Percentiles rank a stretch among this genome's conserved stretches.
phyloP scores from a whole-genome alignment of 2,113 vertebrate species.

The Lota lota region DNA sequence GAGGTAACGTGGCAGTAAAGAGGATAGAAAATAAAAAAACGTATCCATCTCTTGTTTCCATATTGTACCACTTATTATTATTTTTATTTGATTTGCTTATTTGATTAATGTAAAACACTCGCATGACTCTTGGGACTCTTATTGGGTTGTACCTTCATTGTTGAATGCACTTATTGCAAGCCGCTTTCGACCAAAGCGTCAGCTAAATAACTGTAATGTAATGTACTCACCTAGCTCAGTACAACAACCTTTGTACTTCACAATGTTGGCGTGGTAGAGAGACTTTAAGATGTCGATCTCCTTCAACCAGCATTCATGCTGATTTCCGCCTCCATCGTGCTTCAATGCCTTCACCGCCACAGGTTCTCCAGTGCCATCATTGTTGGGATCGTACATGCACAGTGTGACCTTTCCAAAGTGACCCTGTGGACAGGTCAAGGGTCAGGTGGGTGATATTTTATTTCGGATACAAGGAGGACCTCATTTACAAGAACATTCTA shows the following conservation, averaged over 20 bases:
- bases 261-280: slow-evolving; percentile 85
- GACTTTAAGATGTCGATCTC: slow-evolving; percentile 90
- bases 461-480: not conserved
- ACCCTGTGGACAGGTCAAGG: slow-evolving; percentile 70
- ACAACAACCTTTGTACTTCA: slow-evolving; percentile 93
- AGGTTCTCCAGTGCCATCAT: slow-evolving; percentile 86
- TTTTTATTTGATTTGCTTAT: too few species aligned
- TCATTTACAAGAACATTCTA: not conserved
- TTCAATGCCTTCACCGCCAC: slow-evolving; percentile 91
- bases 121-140: too few species aligned
- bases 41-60: too few species aligned
- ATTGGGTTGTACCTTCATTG: too few species aligned
- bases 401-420: slow-evolving; percentile 92
- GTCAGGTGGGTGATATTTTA: not conserved
- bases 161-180: too few species aligned
- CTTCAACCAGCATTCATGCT: slow-evolving; percentile 78
- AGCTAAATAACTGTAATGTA: too few species aligned
- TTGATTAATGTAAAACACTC: too few species aligned
- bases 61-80: too few species aligned
- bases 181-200: too few species aligned
- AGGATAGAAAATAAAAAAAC: too few species aligned
- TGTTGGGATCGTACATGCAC: slow-evolving; percentile 85
- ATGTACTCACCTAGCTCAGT: slow-evolving; percentile 79
- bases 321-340: slow-evolving; percentile 75
- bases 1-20: too few species aligned